phyloP scores from a whole-genome alignment of 1,140 invertebrate genomes.

The Nephila pilipes region DNA sequence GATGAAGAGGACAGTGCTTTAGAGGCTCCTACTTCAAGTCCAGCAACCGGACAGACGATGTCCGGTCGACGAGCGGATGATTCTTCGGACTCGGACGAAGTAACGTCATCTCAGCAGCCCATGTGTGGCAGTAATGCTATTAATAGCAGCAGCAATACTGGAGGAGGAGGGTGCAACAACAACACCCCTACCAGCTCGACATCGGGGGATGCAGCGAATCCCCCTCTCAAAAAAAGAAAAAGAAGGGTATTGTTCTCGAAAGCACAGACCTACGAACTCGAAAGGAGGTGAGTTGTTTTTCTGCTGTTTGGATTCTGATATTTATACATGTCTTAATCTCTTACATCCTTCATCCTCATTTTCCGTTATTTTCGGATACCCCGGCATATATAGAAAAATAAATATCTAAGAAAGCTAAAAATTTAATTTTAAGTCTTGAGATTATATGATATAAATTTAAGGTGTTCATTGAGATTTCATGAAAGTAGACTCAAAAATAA shows the following conservation, averaged over 20 bases:
- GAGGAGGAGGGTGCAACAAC: not conserved
- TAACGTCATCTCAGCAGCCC: slow-evolving; percentile 64
- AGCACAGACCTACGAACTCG: slow-evolving; percentile 88
- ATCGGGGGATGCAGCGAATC: slow-evolving; percentile 40
- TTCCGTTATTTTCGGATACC: too few relatives aligned
- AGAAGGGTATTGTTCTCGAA: slow-evolving; percentile 99
- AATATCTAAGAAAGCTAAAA: too few relatives aligned
- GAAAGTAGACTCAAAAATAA: too few relatives aligned
- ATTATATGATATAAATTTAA: too few relatives aligned
- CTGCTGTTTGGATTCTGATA: too few relatives aligned
- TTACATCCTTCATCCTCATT: too few relatives aligned
- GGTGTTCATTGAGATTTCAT: too few relatives aligned
- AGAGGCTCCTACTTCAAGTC: not conserved
- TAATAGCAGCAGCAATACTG: not conserved
- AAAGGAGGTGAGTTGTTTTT: slow-evolving; percentile 59
- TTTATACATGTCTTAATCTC: too few relatives aligned
- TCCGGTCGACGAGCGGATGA: not conserved
- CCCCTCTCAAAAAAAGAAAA: slow-evolving; percentile 91
- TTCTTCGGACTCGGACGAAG: slow-evolving; percentile 47
- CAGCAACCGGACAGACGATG: not conserved
- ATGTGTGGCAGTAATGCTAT: not conserved
- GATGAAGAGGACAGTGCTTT: slow-evolving; percentile 37
- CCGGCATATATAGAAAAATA: too few relatives aligned
- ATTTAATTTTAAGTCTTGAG: too few relatives aligned
- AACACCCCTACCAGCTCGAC: slow-evolving; percentile 69